These are phyloP conservation scores for Cyphomyrmex costatus DNA, from an alignment of 1,140 invertebrate genomes.

Conservation along the genomic window DNA sequence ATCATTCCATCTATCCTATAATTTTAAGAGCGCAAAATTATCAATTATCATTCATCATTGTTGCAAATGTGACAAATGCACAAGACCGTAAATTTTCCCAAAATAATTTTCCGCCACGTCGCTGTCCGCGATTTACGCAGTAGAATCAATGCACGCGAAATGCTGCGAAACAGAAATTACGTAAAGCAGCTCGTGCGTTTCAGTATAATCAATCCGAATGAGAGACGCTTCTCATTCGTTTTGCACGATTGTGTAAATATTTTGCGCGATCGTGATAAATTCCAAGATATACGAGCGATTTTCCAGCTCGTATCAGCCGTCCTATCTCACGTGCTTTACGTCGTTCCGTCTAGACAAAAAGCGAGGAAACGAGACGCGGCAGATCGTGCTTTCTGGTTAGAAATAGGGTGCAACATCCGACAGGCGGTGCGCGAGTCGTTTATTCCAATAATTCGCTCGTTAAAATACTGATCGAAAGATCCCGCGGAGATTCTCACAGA, in stretches of 20 bases:
- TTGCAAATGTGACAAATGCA: neutral
- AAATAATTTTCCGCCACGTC: neutral
- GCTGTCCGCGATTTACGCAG: neutral
- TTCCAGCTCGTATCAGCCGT: constrained; percentile 23
- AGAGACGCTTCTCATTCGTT: neutral
- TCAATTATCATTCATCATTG: constrained; percentile 13
- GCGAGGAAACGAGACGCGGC: constrained; percentile 48
- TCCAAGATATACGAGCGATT: constrained; percentile 40
- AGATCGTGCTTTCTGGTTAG: constrained; percentile 65
- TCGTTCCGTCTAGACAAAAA: constrained; percentile 29
- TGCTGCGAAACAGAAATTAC: neutral
- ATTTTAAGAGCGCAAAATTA: constrained; percentile 12
- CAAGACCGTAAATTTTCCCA: neutral
- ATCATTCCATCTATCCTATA: neutral
- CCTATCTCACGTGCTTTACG: constrained; percentile 36
- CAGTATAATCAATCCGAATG: constrained; percentile 10
- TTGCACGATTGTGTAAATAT: neutral
- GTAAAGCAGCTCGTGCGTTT: neutral
- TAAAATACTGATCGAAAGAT: constrained; percentile 80
- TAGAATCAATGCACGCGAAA: neutral
- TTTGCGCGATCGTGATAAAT: constrained; percentile 39
- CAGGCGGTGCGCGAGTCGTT: constrained; percentile 64
- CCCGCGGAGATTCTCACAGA: constrained; percentile 56
- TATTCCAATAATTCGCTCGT: constrained; percentile 82
- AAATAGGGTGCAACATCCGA: constrained; percentile 67